Evolutionary conservation across 2,113 vertebrate genomes (phyloP).

Genomic region (Plecotus auritus): DNA sequence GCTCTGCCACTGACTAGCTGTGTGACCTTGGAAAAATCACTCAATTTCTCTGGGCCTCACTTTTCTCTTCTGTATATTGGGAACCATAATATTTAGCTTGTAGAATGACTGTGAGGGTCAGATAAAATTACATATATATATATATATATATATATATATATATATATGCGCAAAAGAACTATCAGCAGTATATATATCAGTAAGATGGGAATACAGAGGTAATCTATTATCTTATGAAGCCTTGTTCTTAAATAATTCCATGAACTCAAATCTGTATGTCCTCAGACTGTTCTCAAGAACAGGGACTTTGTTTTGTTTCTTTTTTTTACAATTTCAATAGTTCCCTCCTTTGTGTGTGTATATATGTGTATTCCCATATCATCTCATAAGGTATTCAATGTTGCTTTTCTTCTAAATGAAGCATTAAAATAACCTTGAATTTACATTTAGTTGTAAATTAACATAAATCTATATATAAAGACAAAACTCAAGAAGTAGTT

Average conservation of each 20-base stretch:
- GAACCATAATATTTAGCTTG: neutral
- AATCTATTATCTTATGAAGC: neutral
- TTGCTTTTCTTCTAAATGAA: neutral
- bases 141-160: neutral
- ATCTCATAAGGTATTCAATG: neutral
- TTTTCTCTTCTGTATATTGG: neutral
- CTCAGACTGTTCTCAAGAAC: neutral
- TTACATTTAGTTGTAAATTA: neutral
- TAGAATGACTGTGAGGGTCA: neutral
- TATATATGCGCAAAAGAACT: neutral
- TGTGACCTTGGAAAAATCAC: neutral
- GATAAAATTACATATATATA: neutral
- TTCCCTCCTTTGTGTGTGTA: neutral
- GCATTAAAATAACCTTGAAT: neutral
- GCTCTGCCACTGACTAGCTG: neutral
- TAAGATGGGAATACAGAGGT: neutral
- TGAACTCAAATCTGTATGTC: neutral
- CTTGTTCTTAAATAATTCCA: neutral
- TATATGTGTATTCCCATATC: neutral
- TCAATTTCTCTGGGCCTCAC: neutral
- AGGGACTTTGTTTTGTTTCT: neutral
- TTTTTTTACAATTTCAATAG: neutral
- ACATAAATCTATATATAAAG: neutral
- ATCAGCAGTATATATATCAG: neutral
- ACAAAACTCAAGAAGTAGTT: neutral